Evolutionary conservation across 30 jellyfish, hydroid and myxozoan species (phyloP), one percentile per base, ranked within the genome.

Genomic region (Aurelia sp.): DNA sequence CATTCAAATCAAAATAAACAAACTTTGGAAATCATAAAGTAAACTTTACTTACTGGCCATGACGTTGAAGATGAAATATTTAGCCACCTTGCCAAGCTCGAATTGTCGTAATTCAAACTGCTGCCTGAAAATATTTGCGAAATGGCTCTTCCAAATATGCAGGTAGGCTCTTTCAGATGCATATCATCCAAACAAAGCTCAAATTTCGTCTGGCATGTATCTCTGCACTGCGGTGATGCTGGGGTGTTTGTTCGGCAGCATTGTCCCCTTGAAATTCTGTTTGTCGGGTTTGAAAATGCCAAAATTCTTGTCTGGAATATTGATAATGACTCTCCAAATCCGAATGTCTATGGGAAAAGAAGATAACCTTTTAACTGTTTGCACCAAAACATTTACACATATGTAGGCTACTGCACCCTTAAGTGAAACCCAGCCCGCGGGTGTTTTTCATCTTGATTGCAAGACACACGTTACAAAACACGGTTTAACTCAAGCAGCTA

Each of bases 31-130:
- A 19, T 67, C 17, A 8, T n/a, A 22, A n/a, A 40, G 86, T 24
- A 74, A 53, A 74, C 74, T 5, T 21, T 59, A 78, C 88, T 78
- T 78, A 78, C 88, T 31, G 88, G 88, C 88, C 88, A 78, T 8
- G 88, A 60, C 78, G 31, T 48, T 51, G 78, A 63, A 24, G 79
- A 13, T 8, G 88, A 60, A 11, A 78, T 78, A 22, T 63, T 60
- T 63, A 78, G 31, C 53, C 63, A 63, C 53, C 88, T 62, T 3
- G 50, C 69, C 69, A 78, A 47, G 5, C 88, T 62, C 21, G 67
- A 17, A 58, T 61, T 67, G 44, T 62, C 53, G 68, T 10, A 17
- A 8, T n/a, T 63, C 57, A 78, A 38, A 40, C 31, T 59, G 79
- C 88, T 78, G 16, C 48, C 47, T 19, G 16, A 41, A 63, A 30